Evolutionary conservation across 2,888 invertebrate genomes (phyloP), one percentile per base, ranked within the genome.

Genomic region (Meghimatium bilineatum): DNA sequence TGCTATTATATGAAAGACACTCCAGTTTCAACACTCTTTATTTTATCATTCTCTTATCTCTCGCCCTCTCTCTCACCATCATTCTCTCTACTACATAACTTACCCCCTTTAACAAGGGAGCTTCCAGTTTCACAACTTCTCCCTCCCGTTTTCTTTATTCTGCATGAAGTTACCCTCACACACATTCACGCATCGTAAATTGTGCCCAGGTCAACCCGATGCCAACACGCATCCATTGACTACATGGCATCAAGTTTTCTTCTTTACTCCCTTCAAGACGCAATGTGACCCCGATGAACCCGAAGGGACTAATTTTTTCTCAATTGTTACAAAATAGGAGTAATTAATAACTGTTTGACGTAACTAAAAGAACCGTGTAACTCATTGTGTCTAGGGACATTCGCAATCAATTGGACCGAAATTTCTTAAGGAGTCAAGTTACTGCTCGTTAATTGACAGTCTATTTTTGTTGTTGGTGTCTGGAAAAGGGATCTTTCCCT

Each of bases 181-280:
- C 29, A 32, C 49, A 32, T 32, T 32, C 32, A 23, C 29, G 32
- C 74, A 29, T 74, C 49, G 52, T 74, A 74, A 74, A 74, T 74
- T 74, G 32, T 17, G 29, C 32, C 52, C 74, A 52, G 52, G 74
- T 74, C 74, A 52, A 74, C 52, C 29, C 23, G 74, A 49, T 52
- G 52, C 32, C 49, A 52, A 74, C 74, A 52, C 2, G 20, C 52
- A 23, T 32, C 52, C 74, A 74, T 74, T 74, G 74, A 74, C 74
- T 52, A 74, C 17, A 52, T 26, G 52, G 52, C 49, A 52, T 74
- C 74, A 74, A 17, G 29, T 74, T 52, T 74, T 74, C 74, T 74
- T 52, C 74, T 52, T 74, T 74, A 52, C n/a, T 32, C 72, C 74
- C 52, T 74, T 74, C 52, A 74, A 74, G 74, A 74, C 74, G 74